phyloP scores from a whole-genome alignment of 2,113 vertebrate species.

The Drymodes brunneopygia region DNA sequence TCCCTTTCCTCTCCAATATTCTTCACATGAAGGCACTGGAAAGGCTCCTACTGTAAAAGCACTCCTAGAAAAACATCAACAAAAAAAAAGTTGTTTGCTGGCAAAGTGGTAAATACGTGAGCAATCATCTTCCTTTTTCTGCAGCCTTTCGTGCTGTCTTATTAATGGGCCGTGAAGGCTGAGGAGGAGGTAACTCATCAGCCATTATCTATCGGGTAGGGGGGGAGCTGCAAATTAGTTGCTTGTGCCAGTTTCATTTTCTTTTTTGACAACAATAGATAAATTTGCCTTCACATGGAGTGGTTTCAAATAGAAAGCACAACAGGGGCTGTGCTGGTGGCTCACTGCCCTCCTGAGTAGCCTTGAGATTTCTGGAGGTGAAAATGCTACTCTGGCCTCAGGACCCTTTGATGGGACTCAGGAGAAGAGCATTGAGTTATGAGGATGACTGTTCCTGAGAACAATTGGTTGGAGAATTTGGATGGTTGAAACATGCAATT shows the following conservation, averaged over 20 bases:
- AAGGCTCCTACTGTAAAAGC: neutral
- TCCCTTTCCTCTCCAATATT: neutral
- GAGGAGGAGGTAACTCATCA: constrained; percentile 38
- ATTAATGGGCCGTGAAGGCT: constrained; percentile 24
- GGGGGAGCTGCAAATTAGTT: neutral
- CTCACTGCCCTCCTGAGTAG: neutral
- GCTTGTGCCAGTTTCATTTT: neutral
- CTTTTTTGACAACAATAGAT: neutral
- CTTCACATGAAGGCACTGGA: neutral
- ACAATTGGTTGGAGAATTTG: neutral
- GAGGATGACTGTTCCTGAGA: neutral
- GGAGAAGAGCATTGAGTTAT: neutral
- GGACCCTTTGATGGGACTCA: neutral
- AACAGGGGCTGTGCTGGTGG: neutral
- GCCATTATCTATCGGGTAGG: neutral
- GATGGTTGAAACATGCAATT: neutral
- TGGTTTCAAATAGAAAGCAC: neutral
- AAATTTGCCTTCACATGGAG: neutral
- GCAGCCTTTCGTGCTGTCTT: neutral
- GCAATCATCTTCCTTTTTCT: neutral
- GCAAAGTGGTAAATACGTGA: neutral
- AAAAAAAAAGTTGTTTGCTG: neutral
- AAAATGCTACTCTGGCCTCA: neutral
- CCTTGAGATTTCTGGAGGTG: neutral
- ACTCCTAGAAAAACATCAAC: neutral